phyloP scores from a whole-genome alignment of 2,797 vertebrate genomes.

The Phrynocephalus forsythii region DNA sequence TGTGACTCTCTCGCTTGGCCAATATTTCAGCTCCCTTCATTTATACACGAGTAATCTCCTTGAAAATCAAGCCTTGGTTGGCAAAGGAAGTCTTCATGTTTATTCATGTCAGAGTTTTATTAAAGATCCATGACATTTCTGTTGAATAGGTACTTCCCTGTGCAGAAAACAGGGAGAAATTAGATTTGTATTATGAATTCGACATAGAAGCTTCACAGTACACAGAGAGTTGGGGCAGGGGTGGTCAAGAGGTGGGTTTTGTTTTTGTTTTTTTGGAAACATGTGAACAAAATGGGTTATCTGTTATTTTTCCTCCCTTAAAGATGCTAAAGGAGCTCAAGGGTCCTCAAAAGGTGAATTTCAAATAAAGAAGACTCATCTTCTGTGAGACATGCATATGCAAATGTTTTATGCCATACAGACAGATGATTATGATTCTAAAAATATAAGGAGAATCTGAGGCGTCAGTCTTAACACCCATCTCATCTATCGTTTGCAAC shows the following conservation, averaged over 20 bases:
- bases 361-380: neutral
- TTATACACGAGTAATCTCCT: constrained; percentile 51
- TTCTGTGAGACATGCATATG: neutral
- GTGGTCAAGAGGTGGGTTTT: neutral
- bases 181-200: constrained; percentile 42
- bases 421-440: neutral
- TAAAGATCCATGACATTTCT: constrained; percentile 36
- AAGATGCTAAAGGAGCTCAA: neutral
- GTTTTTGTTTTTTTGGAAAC: neutral
- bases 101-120: constrained; percentile 48
- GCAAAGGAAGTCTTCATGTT: constrained; percentile 42
- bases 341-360: neutral
- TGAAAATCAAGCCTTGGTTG: constrained; percentile 49
- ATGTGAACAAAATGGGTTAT: neutral
- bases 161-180: constrained; percentile 46
- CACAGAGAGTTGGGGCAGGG: neutral
- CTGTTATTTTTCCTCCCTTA: neutral
- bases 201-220: constrained; percentile 31
- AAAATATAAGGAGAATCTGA: neutral
- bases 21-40: constrained; percentile 62
- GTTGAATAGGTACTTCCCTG: constrained; percentile 25
- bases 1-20: constrained; percentile 40
- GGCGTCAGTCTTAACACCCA: neutral
- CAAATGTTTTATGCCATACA: neutral
- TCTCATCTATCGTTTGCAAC: neutral